These are phyloP conservation scores for Monomorium pharaonis DNA, from an alignment of 1,140 invertebrate species.

Conservation along the genomic window DNA sequence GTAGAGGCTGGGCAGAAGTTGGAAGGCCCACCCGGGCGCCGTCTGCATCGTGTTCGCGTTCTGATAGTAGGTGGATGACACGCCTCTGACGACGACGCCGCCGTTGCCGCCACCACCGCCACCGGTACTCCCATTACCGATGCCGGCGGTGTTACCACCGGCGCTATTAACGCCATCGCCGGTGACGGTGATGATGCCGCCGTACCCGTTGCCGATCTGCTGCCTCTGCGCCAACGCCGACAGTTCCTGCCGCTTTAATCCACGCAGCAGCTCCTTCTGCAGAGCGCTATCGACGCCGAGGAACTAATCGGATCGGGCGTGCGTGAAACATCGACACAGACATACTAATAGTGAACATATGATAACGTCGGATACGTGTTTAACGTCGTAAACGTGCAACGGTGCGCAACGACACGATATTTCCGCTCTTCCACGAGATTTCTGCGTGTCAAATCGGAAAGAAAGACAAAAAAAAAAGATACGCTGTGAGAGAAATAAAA, in stretches of 20 bases:
- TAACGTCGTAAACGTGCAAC: constrained; percentile 48
- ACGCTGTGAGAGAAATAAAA: not conserved
- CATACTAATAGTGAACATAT: constrained; percentile 65
- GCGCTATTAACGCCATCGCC: constrained; percentile 2
- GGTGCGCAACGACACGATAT: constrained; percentile 37
- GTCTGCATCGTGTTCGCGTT: constrained; percentile 83
- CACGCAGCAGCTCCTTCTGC: constrained; percentile 87
- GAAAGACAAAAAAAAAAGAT: not conserved
- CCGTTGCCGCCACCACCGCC: not conserved
- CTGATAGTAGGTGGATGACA: constrained; percentile 74
- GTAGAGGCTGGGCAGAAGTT: constrained; percentile 92
- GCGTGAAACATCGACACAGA: constrained; percentile 79
- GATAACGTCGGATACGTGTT: constrained; percentile 31
- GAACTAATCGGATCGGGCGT: constrained; percentile 78
- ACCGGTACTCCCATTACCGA: not conserved
- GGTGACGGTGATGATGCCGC: constrained; percentile 22
- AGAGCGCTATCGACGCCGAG: constrained; percentile 83
- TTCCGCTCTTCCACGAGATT: constrained; percentile 19
- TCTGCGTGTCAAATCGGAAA: not conserved
- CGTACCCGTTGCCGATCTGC: constrained; percentile 28
- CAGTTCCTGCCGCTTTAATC: constrained; percentile 84
- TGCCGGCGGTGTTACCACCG: constrained; percentile 9
- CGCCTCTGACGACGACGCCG: constrained; percentile 14
- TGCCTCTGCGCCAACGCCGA: constrained; percentile 35
- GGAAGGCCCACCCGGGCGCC: constrained; percentile 91